Percentiles rank a stretch among this genome's conserved stretches.
phyloP scores from a whole-genome alignment of 2,888 invertebrate genomes.

The Tribolium freemani region DNA sequence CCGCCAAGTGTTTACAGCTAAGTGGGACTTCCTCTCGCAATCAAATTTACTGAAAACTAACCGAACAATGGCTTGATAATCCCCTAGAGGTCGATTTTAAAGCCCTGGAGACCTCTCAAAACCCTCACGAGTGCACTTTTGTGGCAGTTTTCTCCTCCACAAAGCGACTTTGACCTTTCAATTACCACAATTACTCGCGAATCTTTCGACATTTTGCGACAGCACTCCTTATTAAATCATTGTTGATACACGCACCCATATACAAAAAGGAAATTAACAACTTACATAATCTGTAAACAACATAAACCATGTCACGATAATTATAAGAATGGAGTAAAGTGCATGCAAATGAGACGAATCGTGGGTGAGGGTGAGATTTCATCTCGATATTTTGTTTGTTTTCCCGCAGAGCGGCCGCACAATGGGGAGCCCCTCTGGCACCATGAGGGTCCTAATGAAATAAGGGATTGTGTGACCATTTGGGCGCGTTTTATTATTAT shows the following conservation, averaged over 20 bases:
- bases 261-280: slow-evolving; percentile 8
- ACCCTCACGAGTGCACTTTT: not conserved
- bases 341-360: not conserved
- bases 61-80: too few species aligned
- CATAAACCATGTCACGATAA: not conserved
- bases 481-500: slow-evolving; percentile 29
- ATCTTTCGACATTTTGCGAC: slow-evolving; percentile 9
- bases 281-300: slow-evolving; percentile 8
- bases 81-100: too few species aligned
- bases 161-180: slow-evolving; percentile 1
- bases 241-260: slow-evolving; percentile 3
- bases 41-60: too few species aligned
- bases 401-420: slow-evolving; percentile 1
- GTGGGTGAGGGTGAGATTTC: not conserved
- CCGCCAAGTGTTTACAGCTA: too few species aligned
- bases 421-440: not conserved
- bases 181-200: slow-evolving; percentile 9
- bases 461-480: slow-evolving; percentile 11
- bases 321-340: slow-evolving; percentile 7
- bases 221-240: not conserved
- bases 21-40: too few species aligned
- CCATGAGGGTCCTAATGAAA: slow-evolving; percentile 5
- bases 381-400: not conserved
- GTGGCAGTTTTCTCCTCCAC: not conserved
- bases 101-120: not conserved